Percentiles rank a stretch among this genome's conserved stretches.
phyloP scores from a whole-genome alignment of 92 coral and sea anemone genomes.

The Bergia sp. region DNA sequence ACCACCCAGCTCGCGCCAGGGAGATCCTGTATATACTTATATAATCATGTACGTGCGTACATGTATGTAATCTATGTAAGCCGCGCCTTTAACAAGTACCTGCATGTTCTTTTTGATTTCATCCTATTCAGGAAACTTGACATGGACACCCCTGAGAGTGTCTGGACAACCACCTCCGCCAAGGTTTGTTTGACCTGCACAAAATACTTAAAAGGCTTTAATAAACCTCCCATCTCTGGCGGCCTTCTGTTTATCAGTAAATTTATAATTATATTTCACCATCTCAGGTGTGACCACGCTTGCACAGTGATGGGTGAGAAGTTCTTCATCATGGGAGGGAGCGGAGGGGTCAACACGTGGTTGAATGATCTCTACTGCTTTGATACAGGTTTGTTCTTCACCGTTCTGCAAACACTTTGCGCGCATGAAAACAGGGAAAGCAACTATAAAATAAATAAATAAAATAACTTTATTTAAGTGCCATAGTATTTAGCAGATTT shows the following conservation, averaged over 20 bases:
- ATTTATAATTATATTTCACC: neutral
- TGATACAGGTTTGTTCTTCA: constrained; percentile 70
- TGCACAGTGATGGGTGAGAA: constrained; percentile 83
- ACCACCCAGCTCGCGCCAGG: too few relatives aligned
- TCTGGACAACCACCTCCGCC: constrained; percentile 80
- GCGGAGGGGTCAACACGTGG: constrained; percentile 78
- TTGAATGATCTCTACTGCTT: constrained; percentile 76
- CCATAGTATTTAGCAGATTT: too few relatives aligned
- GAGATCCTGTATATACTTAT: too few relatives aligned
- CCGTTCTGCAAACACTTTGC: too few relatives aligned
- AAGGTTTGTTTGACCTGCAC: constrained; percentile 43
- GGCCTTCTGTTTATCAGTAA: too few relatives aligned
- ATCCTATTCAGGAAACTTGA: constrained; percentile 65
- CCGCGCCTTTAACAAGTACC: neutral
- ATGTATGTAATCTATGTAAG: too few relatives aligned
- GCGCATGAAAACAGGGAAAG: neutral
- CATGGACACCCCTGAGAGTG: constrained; percentile 79
- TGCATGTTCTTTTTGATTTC: neutral
- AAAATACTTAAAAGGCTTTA: too few relatives aligned
- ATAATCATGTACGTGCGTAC: too few relatives aligned
- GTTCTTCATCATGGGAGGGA: constrained; percentile 84
- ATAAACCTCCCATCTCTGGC: too few relatives aligned
- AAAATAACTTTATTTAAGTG: too few relatives aligned
- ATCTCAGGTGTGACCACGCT: constrained; percentile 82
- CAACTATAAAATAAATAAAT: neutral